phyloP scores from a whole-genome alignment of 2,797 vertebrate species.

The Otolemur crassicaudatus region DNA sequence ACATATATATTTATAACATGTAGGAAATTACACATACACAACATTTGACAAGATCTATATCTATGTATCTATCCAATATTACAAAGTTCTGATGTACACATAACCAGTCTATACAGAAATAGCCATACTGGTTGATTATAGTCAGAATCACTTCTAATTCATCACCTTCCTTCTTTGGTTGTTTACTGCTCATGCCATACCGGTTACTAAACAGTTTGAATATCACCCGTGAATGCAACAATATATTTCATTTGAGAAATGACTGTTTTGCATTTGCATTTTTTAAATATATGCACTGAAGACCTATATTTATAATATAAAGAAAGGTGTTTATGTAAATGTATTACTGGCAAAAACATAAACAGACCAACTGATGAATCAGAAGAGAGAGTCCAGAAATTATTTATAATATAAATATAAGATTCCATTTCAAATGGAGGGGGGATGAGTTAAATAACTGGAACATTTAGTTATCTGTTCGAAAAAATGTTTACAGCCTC shows the following conservation, averaged over 20 bases:
- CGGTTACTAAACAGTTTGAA: background rate
- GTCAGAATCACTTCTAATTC: background rate
- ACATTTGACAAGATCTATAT: background rate
- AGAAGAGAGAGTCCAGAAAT: background rate
- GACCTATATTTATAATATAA: background rate
- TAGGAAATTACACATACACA: background rate
- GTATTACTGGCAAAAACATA: background rate
- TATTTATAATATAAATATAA: constrained; percentile 11
- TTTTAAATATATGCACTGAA: background rate
- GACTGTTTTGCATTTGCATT: background rate
- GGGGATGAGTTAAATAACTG: background rate
- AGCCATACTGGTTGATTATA: background rate
- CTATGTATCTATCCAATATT: background rate
- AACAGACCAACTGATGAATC: background rate
- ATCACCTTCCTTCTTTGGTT: background rate
- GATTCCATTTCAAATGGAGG: background rate
- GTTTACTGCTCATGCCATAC: background rate
- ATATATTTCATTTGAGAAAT: background rate
- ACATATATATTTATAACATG: background rate
- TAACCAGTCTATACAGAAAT: background rate
- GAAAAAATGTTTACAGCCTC: background rate
- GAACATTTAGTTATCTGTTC: background rate
- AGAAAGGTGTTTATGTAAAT: background rate
- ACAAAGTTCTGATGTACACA: background rate
- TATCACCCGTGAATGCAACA: background rate